Base-by-base conservation (phyloP, 2,113 vertebrate species). In the Pseudopipra pipra region DNA sequence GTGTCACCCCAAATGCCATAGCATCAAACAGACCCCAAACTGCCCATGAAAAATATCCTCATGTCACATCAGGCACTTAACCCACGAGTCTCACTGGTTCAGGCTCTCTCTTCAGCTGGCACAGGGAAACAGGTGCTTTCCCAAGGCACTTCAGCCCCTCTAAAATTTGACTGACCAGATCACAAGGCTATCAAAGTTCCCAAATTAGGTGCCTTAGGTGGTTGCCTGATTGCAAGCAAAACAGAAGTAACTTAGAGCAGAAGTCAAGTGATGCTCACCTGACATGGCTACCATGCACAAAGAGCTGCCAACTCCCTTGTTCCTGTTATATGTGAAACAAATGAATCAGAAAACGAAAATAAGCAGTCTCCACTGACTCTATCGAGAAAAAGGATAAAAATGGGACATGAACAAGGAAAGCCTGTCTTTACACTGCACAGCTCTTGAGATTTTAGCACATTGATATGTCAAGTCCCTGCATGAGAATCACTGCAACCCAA, bases 71-170 rank as follows among this genome's bases (percentile, higher is more conserved):
- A 44, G n/a, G 49, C 6, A 24, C 16, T 55, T 31, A 52, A 77
- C 14, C 22, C 43, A 23, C 0, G 0, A 35, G 58, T 43, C 27
- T 47, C n/a, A 19, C 0, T 22, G 30, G 24, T 33, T 63, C 4
- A 20, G n/a, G 31, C 27, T 95, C 44, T 52, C 27, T 61, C 49
- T 54, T 59, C 67, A 86, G 63, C 49, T 46, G 63, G 47, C 18
- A 59, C 43, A 51, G 37, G 41, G 41, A 74, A 44, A 30, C 20
- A 56, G 12, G 14, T 24, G 47, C n/a, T 73, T 82, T 72, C 35
- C 49, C 58, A 66, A 74, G 30, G 27, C 71, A 61, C 14, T 77
- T 77, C 72, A 90, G 58, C 17, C 31, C 55, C 87, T 41, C 76
- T 51, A 61, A 72, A 74, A 80, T 54, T 67, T 71, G 55, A 77